phyloP scores from a whole-genome alignment of 2,113 vertebrate species.

The Cyphomyrus plagiostoma region DNA sequence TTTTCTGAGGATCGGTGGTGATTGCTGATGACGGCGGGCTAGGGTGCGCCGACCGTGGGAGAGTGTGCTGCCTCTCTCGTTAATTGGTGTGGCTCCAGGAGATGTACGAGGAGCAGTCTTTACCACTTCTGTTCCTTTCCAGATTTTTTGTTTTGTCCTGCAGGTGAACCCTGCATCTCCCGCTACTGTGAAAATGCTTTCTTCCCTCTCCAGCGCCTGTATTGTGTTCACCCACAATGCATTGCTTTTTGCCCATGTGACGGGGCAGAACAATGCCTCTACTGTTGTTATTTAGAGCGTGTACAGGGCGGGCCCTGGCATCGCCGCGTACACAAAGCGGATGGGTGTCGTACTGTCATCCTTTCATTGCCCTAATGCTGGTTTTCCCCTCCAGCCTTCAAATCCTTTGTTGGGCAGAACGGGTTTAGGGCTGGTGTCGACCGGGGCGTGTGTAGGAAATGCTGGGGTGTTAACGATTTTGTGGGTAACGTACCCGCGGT shows the following conservation, averaged over 20 bases:
- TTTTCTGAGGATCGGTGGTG: constrained; percentile 34
- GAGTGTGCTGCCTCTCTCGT: constrained; percentile 26
- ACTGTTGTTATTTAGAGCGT: neutral
- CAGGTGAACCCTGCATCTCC: neutral
- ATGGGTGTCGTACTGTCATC: neutral
- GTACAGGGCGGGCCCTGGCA: neutral
- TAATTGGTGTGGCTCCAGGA: constrained; percentile 19
- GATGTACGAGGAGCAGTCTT: neutral
- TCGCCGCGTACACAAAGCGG: neutral
- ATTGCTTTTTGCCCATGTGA: neutral
- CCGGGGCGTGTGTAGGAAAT: neutral
- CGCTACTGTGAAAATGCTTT: neutral
- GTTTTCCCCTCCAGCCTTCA: neutral
- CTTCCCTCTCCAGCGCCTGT: neutral
- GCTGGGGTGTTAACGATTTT: neutral
- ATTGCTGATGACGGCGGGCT: constrained; percentile 38
- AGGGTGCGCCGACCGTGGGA: constrained; percentile 38
- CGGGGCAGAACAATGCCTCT: neutral
- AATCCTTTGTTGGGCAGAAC: neutral
- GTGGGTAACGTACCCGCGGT: neutral
- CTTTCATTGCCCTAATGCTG: neutral
- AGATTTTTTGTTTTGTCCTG: neutral
- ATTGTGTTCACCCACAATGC: neutral
- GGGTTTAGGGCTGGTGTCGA: neutral
- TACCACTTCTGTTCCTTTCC: neutral